Percentiles rank a stretch among this genome's conserved stretches.
phyloP scores from a whole-genome alignment of 2,113 vertebrate species.

The Lagopus leucura region DNA sequence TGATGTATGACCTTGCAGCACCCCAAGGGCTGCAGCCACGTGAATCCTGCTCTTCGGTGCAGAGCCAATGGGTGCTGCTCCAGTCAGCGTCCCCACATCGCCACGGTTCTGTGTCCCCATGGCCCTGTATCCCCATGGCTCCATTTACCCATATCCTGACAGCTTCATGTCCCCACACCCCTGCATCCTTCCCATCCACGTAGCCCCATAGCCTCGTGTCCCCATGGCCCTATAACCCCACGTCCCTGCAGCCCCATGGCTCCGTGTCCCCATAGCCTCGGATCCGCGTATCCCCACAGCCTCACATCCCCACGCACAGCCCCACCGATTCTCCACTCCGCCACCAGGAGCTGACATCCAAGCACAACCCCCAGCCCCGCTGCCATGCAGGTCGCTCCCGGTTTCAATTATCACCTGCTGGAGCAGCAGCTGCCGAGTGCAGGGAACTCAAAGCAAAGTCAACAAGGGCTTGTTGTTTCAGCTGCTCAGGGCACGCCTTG shows the following conservation, averaged over 20 bases:
- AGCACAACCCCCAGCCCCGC: constrained; percentile 30
- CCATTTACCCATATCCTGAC: no score
- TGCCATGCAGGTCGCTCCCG: constrained; percentile 35
- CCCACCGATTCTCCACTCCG: not conserved
- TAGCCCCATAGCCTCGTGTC: no score
- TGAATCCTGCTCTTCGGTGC: not conserved
- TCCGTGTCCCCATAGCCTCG: no score
- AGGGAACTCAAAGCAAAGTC: constrained; percentile 42
- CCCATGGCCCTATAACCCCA: no score
- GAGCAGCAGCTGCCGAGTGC: constrained; percentile 66
- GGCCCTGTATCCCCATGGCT: not conserved
- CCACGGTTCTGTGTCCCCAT: no score
- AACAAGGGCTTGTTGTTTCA: constrained; percentile 66
- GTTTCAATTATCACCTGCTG: constrained; percentile 74
- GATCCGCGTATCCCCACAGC: no score
- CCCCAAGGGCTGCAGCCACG: not conserved
- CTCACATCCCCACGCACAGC: not conserved
- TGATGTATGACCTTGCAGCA: constrained; percentile 7
- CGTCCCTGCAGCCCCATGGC: no score
- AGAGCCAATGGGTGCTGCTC: no score
- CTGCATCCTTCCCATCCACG: no score
- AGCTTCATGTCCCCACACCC: no score
- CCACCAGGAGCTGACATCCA: not conserved
- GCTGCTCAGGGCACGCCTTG: constrained; percentile 42
- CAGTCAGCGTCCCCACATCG: not conserved